Conservation (phyloP, 1,140 invertebrate genomes). For the Temnothorax nylanderi region DNA sequence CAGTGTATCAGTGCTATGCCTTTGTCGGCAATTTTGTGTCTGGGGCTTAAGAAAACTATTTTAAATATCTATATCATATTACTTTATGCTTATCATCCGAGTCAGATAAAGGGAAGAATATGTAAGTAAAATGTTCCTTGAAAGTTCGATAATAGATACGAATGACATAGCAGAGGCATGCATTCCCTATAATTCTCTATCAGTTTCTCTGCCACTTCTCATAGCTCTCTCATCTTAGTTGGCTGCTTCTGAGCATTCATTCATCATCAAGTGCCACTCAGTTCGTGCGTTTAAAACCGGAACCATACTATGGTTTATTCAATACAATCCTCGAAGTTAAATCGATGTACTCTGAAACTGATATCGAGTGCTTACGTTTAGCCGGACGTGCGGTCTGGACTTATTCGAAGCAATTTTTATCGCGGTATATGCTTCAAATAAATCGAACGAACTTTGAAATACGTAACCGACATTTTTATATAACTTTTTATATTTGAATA, state of each 20-base stretch:
- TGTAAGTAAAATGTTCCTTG: background rate
- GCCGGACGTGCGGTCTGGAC: background rate
- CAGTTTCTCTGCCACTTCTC: constrained; percentile 35
- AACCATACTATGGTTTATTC: constrained; percentile 16
- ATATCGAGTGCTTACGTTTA: constrained; percentile 25
- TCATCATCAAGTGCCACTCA: constrained; percentile 55
- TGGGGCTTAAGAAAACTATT: background rate
- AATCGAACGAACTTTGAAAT: background rate
- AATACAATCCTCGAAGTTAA: constrained; percentile 16
- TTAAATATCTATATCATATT: background rate
- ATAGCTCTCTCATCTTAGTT: constrained; percentile 40
- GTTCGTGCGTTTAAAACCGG: constrained; percentile 33
- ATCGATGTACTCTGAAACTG: constrained; percentile 43
- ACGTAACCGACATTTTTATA: background rate
- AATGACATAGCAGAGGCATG: constrained; percentile 20
- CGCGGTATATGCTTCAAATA: background rate
- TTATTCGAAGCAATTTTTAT: background rate
- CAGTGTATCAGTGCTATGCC: no score
- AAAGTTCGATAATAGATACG: constrained; percentile 62
- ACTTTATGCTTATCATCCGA: background rate
- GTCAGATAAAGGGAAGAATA: background rate
- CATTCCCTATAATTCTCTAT: constrained; percentile 67
- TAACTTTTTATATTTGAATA: constrained; percentile 1
- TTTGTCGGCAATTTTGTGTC: no score
- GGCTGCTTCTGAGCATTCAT: constrained; percentile 43